Base-by-base conservation (phyloP, 2,888 invertebrate genomes). In the Phragmatobia fuliginosa region DNA sequence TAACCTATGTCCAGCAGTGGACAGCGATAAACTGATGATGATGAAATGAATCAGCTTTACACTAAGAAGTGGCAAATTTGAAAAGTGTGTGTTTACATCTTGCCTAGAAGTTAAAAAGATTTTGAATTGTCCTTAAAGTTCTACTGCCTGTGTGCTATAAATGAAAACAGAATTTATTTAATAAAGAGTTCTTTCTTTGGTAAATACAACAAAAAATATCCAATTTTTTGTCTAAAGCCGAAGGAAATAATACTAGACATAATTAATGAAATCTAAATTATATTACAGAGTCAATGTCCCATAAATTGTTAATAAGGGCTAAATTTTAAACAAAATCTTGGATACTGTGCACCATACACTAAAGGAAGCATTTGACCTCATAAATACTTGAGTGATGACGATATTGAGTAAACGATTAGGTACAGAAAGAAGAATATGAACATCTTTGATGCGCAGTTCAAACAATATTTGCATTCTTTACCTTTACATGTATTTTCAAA, bases 381-480 rank as follows among this genome's bases (percentile, higher is more conserved):
- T 67, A 76, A 71, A 78, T 78, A 73, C 63, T 73, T 63, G 68
- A 81, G 67, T 67, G 67, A 76, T 76, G 79, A 66, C 76, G 81
- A 78, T 68, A 72, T 70, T 76, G 70, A 68, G 70, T 73, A 73
- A 69, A 79, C 60, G 36, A 62, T 67, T 67, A 61, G 33, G 67
- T 62, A 62, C 62, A 73, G 74, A 74, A 76, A 79, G 75, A 65
- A 74, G 74, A 77, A 67, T 61, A 67, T 72, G 72, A 65, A 60
- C 56, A 72, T 63, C 69, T 74, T 75, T 80, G 75, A 80, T 82
- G 70, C 72, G 64, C 65, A 63, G 74, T 76, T 79, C 64, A 74
- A 79, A 81, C 76, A 66, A 41, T 71, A 64, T 75, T 76, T 78
- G 70, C 71, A 81, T 78, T 81, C 73, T 77, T 66, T 69, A 71